Percentiles rank a stretch among this genome's conserved stretches.
Conservation (phyloP, 2,888 invertebrate genomes). For the Campaea margaritaria region DNA sequence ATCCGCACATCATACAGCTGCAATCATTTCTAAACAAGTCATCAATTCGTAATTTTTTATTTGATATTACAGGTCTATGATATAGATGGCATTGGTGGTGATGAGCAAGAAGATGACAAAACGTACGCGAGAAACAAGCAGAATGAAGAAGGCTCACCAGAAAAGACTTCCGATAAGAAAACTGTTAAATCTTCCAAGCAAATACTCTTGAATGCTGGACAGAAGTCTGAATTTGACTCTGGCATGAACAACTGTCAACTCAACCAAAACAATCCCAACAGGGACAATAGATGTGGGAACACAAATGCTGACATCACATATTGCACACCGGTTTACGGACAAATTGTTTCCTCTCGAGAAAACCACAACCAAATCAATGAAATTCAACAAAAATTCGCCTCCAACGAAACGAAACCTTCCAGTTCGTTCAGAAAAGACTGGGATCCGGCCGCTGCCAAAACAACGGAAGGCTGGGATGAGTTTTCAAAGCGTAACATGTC, state of each 20-base stretch:
- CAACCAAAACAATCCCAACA: constrained; percentile 60
- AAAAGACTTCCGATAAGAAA: constrained; percentile 59
- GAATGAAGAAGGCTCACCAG: constrained; percentile 58
- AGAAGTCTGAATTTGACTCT: constrained; percentile 80
- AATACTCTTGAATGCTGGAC: constrained; percentile 78
- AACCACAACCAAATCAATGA: constrained; percentile 81
- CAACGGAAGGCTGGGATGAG: constrained; percentile 75
- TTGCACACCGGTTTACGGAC: constrained; percentile 80
- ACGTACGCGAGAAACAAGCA: constrained; percentile 53
- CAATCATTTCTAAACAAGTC: background rate
- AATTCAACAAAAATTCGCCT: constrained; percentile 75
- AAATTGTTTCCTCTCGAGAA: constrained; percentile 78
- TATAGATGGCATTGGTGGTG: constrained; percentile 77
- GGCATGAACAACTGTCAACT: constrained; percentile 81
- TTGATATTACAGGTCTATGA: constrained; percentile 75
- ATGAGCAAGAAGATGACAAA: constrained; percentile 74
- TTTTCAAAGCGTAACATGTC: constrained; percentile 75
- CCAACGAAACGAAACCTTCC: constrained; percentile 73
- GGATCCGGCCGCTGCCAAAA: constrained; percentile 67
- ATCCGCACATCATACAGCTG: background rate
- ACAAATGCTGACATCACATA: constrained; percentile 74
- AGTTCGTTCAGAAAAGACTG: constrained; percentile 77
- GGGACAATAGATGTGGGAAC: constrained; percentile 60
- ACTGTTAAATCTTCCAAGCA: constrained; percentile 77
- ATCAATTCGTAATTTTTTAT: background rate